Evolutionary conservation across 2,888 invertebrate genomes (phyloP).

Genomic region (Drosophila lacicola): DNA sequence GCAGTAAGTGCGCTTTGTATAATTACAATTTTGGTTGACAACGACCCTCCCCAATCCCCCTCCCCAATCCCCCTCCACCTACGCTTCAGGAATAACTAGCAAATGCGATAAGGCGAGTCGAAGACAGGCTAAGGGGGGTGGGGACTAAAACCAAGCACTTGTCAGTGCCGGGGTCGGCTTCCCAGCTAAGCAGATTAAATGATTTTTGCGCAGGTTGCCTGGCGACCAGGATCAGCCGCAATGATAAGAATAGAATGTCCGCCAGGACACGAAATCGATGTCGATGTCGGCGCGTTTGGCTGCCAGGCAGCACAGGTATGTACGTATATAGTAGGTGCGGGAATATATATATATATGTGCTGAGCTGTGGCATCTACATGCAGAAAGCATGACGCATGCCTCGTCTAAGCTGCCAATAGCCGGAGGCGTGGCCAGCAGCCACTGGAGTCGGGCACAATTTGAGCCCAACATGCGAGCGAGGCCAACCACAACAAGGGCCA

Average conservation of each 20-base stretch:
- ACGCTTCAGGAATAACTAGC: slow-evolving; percentile 3
- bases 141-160: background rate
- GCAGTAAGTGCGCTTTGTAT: slow-evolving; percentile 39
- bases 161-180: slow-evolving; percentile 6
- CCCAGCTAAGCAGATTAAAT: slow-evolving; percentile 73
- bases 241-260: slow-evolving; percentile 64
- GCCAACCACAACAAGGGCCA: slow-evolving; percentile 52
- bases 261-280: slow-evolving; percentile 23
- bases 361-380: no score
- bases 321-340: background rate
- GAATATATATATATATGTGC: background rate
- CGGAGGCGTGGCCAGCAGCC: slow-evolving; percentile 22
- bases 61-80: background rate
- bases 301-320: slow-evolving; percentile 7
- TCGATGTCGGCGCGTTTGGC: slow-evolving; percentile 6
- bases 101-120: slow-evolving; percentile 31
- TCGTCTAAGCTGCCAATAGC: slow-evolving; percentile 36
- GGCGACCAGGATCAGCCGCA: slow-evolving; percentile 69
- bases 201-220: slow-evolving; percentile 56
- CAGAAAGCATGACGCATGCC: slow-evolving; percentile 26
- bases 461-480: slow-evolving; percentile 38
- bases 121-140: slow-evolving; percentile 5
- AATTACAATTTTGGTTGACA: slow-evolving; percentile 60
- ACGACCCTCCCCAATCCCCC: background rate
- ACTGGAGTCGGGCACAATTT: slow-evolving; percentile 4